Conservation (phyloP, 2,888 invertebrate genomes). For the Argyresthia albistria region DNA sequence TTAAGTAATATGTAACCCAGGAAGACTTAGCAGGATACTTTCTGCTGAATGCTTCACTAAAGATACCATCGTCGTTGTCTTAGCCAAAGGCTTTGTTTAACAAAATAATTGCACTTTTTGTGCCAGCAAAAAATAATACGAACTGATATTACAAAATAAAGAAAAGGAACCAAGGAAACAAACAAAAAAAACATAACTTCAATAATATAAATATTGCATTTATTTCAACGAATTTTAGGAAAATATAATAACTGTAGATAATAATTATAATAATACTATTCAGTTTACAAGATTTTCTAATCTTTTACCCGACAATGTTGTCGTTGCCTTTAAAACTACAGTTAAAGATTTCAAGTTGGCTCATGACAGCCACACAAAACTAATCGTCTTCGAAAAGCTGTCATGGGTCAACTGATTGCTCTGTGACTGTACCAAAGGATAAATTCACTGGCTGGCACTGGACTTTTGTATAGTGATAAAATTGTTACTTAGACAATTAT, state of each 20-base stretch:
- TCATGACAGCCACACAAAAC: too few relatives aligned
- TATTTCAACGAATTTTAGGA: slow-evolving; percentile 71
- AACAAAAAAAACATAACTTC: slow-evolving; percentile 50
- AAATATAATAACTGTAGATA: slow-evolving; percentile 69
- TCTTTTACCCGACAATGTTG: slow-evolving; percentile 38
- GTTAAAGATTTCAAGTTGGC: too few relatives aligned
- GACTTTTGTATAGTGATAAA: slow-evolving; percentile 39
- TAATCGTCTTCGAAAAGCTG: too few relatives aligned
- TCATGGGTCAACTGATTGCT: too few relatives aligned
- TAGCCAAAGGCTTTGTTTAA: neutral
- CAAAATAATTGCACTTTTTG: neutral
- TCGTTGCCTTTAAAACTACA: slow-evolving; percentile 21
- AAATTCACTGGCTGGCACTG: slow-evolving; percentile 62
- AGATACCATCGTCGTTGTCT: slow-evolving; percentile 10
- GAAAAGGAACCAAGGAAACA: slow-evolving; percentile 19
- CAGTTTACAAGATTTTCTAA: slow-evolving; percentile 61
- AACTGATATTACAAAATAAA: slow-evolving; percentile 49
- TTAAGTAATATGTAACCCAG: slow-evolving; percentile 29
- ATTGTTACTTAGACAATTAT: slow-evolving; percentile 49
- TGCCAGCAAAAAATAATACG: slow-evolving; percentile 37
- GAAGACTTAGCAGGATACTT: slow-evolving; percentile 28
- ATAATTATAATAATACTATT: slow-evolving; percentile 71
- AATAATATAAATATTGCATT: slow-evolving; percentile 74
- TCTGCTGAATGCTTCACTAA: slow-evolving; percentile 12
- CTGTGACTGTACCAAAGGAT: slow-evolving; percentile 30